Evolutionary conservation across 1,140 invertebrate species (phyloP).

Genomic region (Pseudomyrmex gracilis): DNA sequence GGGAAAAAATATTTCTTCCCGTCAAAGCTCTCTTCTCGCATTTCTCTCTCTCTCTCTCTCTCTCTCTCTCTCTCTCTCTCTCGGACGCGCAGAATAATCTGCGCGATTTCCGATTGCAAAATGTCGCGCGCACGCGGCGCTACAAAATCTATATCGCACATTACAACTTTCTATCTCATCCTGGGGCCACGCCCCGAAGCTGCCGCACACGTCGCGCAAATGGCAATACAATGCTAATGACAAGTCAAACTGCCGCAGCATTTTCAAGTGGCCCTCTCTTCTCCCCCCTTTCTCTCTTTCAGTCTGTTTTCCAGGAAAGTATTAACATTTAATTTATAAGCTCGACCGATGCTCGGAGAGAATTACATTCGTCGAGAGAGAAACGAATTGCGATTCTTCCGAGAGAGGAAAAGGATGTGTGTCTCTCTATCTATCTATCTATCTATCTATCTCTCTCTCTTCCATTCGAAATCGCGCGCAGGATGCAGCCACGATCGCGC

Average conservation of each 20-base stretch:
- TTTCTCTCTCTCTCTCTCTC: too few species aligned
- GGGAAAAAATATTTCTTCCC: too few species aligned
- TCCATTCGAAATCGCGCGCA: background rate
- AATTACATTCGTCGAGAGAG: background rate
- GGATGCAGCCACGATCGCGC: constrained; percentile 63
- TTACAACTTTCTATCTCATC: constrained; percentile 51
- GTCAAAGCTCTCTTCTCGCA: too few species aligned
- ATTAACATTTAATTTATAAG: constrained; percentile 16
- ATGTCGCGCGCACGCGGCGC: background rate
- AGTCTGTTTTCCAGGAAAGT: background rate
- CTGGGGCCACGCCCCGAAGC: background rate
- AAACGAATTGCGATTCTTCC: background rate
- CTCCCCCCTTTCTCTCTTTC: too few species aligned
- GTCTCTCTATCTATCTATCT: too few species aligned
- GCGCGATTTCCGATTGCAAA: background rate
- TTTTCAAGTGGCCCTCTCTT: background rate
- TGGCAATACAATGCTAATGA: background rate
- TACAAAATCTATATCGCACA: background rate
- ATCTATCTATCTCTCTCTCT: background rate
- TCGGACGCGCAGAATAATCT: background rate
- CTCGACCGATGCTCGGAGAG: background rate
- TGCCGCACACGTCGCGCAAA: background rate
- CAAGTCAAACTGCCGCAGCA: background rate
- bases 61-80: too few species aligned
- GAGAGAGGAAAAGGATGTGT: background rate